Base-by-base conservation (phyloP, 2,797 vertebrate genomes). In the Crax fasciolata region DNA sequence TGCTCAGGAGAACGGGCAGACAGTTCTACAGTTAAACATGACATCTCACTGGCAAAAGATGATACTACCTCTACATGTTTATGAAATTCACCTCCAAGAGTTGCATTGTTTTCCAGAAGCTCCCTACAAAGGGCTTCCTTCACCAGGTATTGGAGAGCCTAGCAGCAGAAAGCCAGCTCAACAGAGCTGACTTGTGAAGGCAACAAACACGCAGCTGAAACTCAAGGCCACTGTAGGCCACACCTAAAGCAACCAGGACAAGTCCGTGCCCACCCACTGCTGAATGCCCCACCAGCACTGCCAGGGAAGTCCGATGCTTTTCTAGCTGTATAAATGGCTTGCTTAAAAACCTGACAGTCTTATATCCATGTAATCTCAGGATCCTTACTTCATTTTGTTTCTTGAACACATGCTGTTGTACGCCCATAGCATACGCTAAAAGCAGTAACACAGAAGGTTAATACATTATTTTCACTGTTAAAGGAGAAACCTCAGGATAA, bases 181-280 rank as follows among this genome's bases (percentile, higher is more conserved):
- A 41, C 38, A 27, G 39, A 51, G 7, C 5, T 52, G 25, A 55
- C 2, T 58, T 13, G 48, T 23, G 4, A 17, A 16, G 20, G 24
- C 38, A 77, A 58, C 1, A 8, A 73, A 28, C 4, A 79, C 61
- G 16, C 1, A 61, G 51, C 59, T 24, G 7, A 76, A 87, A 73
- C 4, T n/a, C 24, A 48, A 7, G 7, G 52, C 17, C 9, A 6
- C 3, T 75, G 85, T 19, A 55, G 13, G 38, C 4, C 48, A 11
- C 1, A 30, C 30, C n/a, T 70, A 24, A 79, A 70, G 49, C 4
- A 70, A 62, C 11, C 19, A 65, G 30, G 59, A 13, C 58, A 81
- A 30, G 49, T 21, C 27, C n/a, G 1, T 7, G 13, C 13, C 49
- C 8, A 44, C 10, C 20, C 0, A 0, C 4, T 4, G 1, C 57